Base-by-base conservation (phyloP, 1,140 invertebrate species). In the Plodia interpunctella region DNA sequence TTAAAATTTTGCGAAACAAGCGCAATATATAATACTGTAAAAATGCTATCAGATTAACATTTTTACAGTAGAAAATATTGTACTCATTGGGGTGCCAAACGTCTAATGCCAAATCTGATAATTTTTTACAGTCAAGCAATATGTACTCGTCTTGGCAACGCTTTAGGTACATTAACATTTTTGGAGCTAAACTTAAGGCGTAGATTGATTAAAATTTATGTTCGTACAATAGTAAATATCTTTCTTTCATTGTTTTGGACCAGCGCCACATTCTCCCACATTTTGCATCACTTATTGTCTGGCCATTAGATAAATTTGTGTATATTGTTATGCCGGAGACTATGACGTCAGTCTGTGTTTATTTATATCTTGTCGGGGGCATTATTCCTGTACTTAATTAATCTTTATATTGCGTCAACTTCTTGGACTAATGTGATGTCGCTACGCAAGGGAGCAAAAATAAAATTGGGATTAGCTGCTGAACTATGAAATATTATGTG, bases 231-330 rank as follows among this genome's bases (percentile, higher is more conserved):
- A 20, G 51, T 20, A n/a, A 51, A 15, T 21, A 53, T 15, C 13
- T 25, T 25, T 53, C 17, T 51, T 53, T 53, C 13, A 53, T 19
- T 57, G 32, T 35, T 59, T 57, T 59, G 57, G 57, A 32, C 15
- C 25, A 2, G 8, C 21, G 57, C 57, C 57, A 59, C 49, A 38
- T 38, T 52, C 30, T 52, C 18, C 9, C 15, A 52, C 32, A 59
- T 59, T 59, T 59, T 59, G 28, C 57, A 35, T 30, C 21, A 59
- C 32, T 21, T 59, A 59, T 59, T 28, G 25, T 10, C 6, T 5
- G 56, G n/a, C 51, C n/a, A n/a, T 53, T n/a, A 59, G 25, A 57
- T 49, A 21, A 50, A 57, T 57, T 32, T 10, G 38, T 44, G 15
- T n/a, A n/a, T 21, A 57, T 57, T 57, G 49, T 57, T 57, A 50